Percentiles rank a stretch among this genome's conserved stretches.
These are phyloP conservation scores for Penaeus chinensis DNA, from an alignment of 1,140 invertebrate species.

Conservation along the genomic window DNA sequence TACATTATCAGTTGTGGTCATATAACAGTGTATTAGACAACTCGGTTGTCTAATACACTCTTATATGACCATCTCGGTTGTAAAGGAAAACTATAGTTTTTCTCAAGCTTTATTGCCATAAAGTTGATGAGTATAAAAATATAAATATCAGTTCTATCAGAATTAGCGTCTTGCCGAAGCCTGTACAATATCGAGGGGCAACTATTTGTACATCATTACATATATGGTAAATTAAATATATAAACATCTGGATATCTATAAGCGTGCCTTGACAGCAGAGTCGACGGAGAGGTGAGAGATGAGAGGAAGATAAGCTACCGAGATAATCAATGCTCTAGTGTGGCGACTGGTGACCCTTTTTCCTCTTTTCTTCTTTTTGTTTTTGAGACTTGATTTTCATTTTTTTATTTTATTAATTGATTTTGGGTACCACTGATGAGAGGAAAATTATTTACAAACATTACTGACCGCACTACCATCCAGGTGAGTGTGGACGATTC, in stretches of 20 bases:
- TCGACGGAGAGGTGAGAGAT: background rate
- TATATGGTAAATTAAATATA: background rate
- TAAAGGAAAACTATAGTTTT: background rate
- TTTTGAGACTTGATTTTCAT: too few relatives aligned
- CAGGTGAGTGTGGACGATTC: too few relatives aligned
- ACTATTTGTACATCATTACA: slow-evolving; percentile 7
- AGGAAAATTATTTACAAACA: too few relatives aligned
- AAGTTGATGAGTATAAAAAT: slow-evolving; percentile 18
- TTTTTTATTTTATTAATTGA: too few relatives aligned
- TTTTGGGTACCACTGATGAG: too few relatives aligned
- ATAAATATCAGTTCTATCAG: slow-evolving; percentile 10
- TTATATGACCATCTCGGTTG: background rate
- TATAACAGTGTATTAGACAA: too few relatives aligned
- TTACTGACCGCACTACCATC: too few relatives aligned
- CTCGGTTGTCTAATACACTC: background rate
- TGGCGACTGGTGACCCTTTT: too few relatives aligned
- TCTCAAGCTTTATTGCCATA: background rate
- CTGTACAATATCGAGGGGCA: slow-evolving; percentile 1
- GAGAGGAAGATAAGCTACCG: background rate
- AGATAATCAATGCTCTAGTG: too few relatives aligned
- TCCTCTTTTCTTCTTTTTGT: too few relatives aligned
- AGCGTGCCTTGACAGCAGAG: background rate
- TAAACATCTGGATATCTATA: too few relatives aligned
- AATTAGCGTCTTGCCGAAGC: slow-evolving; percentile 8
- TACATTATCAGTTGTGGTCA: too few relatives aligned